Evolutionary conservation across 2,888 invertebrate genomes (phyloP), one percentile per base, ranked within the genome.

Genomic region (Siphlonurus alternatus): DNA sequence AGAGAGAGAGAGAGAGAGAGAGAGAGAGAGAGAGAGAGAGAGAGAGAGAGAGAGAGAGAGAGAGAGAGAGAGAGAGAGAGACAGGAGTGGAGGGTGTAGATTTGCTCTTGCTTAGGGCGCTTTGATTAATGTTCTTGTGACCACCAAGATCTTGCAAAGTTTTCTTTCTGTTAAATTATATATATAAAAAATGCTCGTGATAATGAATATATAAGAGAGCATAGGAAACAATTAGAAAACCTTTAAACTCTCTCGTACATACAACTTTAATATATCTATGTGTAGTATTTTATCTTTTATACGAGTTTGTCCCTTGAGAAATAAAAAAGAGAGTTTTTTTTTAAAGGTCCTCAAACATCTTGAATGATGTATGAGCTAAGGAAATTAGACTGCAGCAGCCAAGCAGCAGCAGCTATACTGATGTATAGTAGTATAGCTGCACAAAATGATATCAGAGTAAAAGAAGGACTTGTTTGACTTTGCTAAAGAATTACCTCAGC

Each of bases 381-480:
- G n/a, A n/a, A 23, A 15, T 23, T 15, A 7, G 20, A 23, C 2
- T 59, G 56, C 59, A 15, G 2, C 59, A 15, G 54, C 54, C 62
- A 56, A 25, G 25, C 62, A 54, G 38, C 15, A 54, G 59, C 25
- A 62, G 62, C 59, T 62, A 25, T 56, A 54, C 54, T 62, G 62
- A n/a, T n/a, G n/a, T n/a, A n/a, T n/a, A n/a, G n/a, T n/a, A n/a
- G n/a, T n/a, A n/a, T n/a, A n/a, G n/a, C n/a, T n/a, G n/a, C n/a
- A n/a, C n/a, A n/a, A n/a, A n/a, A n/a, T n/a, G n/a, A n/a, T n/a
- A n/a, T n/a, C n/a, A n/a, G n/a, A n/a, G n/a, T n/a, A n/a, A n/a
- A n/a, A n/a, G n/a, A n/a, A n/a, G n/a, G n/a, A n/a, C n/a, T n/a
- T n/a, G n/a, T n/a, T n/a, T n/a, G n/a, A n/a, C n/a, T n/a, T n/a